Evolutionary conservation across 2,113 vertebrate species (phyloP), one percentile per base, ranked within the genome.

Genomic region (Verasper variegatus): DNA sequence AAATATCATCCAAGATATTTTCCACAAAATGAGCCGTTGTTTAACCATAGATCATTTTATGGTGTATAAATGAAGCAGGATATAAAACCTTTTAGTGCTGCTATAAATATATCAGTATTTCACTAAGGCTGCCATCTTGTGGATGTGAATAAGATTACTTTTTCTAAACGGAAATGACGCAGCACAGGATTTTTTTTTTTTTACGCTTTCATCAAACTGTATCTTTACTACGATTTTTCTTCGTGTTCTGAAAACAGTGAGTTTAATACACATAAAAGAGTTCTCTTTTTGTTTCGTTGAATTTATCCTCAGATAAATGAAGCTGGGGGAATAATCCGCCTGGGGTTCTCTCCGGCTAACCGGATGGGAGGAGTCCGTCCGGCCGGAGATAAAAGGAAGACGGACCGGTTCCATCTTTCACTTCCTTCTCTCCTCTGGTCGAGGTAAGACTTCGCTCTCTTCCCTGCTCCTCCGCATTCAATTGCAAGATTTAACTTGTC

Each of bases 281-380:
- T 12, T 81, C 24, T 49, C 0, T 18, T 5, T 11, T 5, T 5
- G 4, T 1, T 40, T 23, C 2, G 2, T 21, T 37, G 3, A 10
- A 21, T 15, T 55, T 55, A 10, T 4, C 12, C 0, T 0, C 17
- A n/a, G 24, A 0, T 9, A 8, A 20, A 17, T 17, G 15, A 13
- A 42, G 35, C n/a, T 4, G 0, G 2, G 12, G 12, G 17, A 21
- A n/a, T 23, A 1, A 1, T 31, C 18, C 2, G 0, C 4, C 17
- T n/a, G 0, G 0, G 14, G 12, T 31, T 51, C 14, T 12, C 18
- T 4, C 3, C 1, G 26, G 18, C 15, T 6, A 3, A 0, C 3
- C 13, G 3, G 58, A 54, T 76, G 71, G 86, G 86, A 52, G 88
- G 88, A 74, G 80, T 18, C 42, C 0, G 40, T 4, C 10, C 14